phyloP scores from a whole-genome alignment of 2,797 vertebrate species.

The Sandelia bainsii region DNA sequence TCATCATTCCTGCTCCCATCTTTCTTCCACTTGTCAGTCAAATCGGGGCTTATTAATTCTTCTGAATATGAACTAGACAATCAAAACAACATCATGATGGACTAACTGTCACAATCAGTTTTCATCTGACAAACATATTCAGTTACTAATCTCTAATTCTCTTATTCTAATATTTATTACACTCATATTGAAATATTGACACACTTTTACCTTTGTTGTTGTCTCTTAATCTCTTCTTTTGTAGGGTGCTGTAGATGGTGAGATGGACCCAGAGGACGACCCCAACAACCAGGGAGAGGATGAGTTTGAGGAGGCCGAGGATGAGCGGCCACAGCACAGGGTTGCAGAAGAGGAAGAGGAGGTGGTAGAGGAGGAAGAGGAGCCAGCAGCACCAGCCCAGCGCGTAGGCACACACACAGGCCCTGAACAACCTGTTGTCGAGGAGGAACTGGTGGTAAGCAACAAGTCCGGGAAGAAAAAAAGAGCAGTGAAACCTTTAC shows the following conservation, averaged over 20 bases:
- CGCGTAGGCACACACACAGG: constrained; percentile 76
- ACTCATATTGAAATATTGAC: background rate
- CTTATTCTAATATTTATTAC: background rate
- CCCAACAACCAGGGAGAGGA: constrained; percentile 99
- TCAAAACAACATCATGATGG: constrained; percentile 19
- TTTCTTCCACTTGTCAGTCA: constrained; percentile 26
- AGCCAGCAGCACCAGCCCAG: constrained; percentile 84
- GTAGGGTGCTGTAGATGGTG: constrained; percentile 85
- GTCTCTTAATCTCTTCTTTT: background rate
- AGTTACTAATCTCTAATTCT: background rate
- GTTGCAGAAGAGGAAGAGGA: constrained; percentile 84
- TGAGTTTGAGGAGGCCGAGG: constrained; percentile 97
- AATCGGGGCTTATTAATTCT: constrained; percentile 8
- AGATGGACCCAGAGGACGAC: constrained; percentile 95
- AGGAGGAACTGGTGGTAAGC: constrained; percentile 92
- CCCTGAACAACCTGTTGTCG: constrained; percentile 82
- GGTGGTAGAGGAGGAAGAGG: constrained; percentile 86
- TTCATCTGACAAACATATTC: constrained; percentile 13
- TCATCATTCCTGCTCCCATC: constrained; percentile 10
- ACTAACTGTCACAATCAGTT: constrained; percentile 13
- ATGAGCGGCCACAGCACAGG: constrained; percentile 86
- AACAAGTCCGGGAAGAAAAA: background rate
- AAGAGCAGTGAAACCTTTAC: background rate
- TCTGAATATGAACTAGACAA: constrained; percentile 35
- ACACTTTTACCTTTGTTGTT: background rate